phyloP scores from a whole-genome alignment of 2,797 vertebrate species.

The Clarias platycephalus region DNA sequence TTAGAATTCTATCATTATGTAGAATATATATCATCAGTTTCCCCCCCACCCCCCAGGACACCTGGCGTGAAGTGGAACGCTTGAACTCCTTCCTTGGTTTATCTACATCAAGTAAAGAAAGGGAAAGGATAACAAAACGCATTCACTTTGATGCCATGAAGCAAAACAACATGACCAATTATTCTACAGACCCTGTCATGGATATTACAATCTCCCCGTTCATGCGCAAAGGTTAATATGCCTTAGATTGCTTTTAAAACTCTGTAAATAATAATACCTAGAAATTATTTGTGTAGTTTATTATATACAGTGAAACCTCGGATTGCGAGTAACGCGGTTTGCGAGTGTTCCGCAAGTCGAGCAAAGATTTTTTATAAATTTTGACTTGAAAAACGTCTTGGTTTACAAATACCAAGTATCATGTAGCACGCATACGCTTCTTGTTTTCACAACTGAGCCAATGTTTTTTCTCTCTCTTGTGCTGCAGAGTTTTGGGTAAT shows the following conservation, averaged over 20 bases:
- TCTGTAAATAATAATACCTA: too few relatives aligned
- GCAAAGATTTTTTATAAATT: too few relatives aligned
- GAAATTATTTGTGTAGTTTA: not conserved
- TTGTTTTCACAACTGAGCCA: too few relatives aligned
- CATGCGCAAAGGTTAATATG: constrained; percentile 84
- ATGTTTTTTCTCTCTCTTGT: too few relatives aligned
- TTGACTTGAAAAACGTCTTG: too few relatives aligned
- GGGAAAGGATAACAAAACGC: constrained; percentile 63
- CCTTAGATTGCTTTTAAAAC: not conserved
- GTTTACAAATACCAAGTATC: too few relatives aligned
- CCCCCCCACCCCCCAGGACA: constrained; percentile 77
- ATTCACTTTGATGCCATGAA: constrained; percentile 81
- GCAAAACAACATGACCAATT: constrained; percentile 79
- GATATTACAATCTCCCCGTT: constrained; percentile 78
- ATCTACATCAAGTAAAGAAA: constrained; percentile 63
- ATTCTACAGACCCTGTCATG: constrained; percentile 64
- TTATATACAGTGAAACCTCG: not conserved
- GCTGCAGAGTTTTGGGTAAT: too few relatives aligned
- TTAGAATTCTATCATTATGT: not conserved
- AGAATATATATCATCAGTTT: too few relatives aligned
- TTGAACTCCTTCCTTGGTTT: constrained; percentile 75
- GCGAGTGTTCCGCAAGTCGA: too few relatives aligned
- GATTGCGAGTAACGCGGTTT: too few relatives aligned
- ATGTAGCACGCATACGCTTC: too few relatives aligned
- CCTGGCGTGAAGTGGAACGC: constrained; percentile 72